These are phyloP conservation scores for Amazona guildingii DNA, from an alignment of 2,113 vertebrate species.

Conservation along the genomic window DNA sequence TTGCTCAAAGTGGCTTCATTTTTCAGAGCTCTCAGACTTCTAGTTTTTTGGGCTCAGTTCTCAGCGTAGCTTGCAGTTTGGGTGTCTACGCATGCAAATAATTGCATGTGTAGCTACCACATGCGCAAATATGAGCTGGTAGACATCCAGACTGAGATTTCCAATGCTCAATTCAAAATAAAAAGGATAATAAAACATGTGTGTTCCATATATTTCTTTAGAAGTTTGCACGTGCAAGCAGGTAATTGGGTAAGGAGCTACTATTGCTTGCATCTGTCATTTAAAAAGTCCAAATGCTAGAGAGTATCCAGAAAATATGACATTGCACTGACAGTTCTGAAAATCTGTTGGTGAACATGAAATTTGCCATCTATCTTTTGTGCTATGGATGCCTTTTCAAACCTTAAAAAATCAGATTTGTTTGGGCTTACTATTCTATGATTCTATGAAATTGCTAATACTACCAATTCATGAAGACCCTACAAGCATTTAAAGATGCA, in stretches of 20 bases:
- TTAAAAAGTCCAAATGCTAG: neutral
- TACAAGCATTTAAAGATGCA: neutral
- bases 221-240: neutral
- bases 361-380: neutral
- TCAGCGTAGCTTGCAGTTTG: neutral
- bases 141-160: neutral
- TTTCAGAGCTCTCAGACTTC: neutral
- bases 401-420: neutral
- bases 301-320: neutral
- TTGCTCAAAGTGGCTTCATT: neutral
- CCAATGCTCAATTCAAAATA: neutral
- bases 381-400: neutral
- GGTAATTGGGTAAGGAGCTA: neutral
- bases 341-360: neutral
- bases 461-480: neutral
- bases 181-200: too few species aligned
- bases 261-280: neutral
- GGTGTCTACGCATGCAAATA: neutral
- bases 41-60: neutral
- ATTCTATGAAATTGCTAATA: neutral
- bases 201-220: neutral
- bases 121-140: neutral
- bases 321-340: neutral
- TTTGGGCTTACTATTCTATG: neutral
- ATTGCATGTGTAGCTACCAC: neutral